Conservation (phyloP, 2,113 vertebrate species). For the Grammomys surdaster region DNA sequence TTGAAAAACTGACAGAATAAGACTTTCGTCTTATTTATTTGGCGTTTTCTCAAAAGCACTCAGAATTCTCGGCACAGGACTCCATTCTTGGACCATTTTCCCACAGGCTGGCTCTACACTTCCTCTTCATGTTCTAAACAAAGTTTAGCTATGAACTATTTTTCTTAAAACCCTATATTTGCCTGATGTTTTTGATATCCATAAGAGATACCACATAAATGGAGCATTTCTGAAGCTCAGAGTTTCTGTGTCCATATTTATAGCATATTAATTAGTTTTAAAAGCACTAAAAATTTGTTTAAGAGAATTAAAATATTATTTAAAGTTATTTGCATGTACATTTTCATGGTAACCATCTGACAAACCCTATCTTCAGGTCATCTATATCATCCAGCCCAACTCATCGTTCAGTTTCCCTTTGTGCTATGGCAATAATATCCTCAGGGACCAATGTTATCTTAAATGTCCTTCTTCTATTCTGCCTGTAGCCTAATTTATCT, state of each 20-base stretch:
- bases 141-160: not conserved
- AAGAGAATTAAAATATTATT: not conserved
- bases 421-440: not conserved
- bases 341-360: not conserved
- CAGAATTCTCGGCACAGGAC: not conserved
- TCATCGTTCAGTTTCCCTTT: not conserved
- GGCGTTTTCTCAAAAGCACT: not conserved
- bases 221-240: not conserved
- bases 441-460: not conserved
- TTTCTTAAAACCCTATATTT: not conserved
- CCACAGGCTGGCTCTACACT: not conserved
- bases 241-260: not conserved
- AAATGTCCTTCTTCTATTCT: not conserved
- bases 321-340: not conserved
- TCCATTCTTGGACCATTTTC: not conserved
- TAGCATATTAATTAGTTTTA: not conserved
- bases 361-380: too few relatives aligned
- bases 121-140: not conserved
- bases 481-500: not conserved
- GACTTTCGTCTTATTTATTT: not conserved
- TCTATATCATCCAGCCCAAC: not conserved
- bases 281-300: not conserved
- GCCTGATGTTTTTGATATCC: not conserved
- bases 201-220: not conserved
- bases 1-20: not conserved